These are phyloP conservation scores for Nannospalax galili DNA, from an alignment of 2,113 vertebrate genomes.

Conservation along the genomic window DNA sequence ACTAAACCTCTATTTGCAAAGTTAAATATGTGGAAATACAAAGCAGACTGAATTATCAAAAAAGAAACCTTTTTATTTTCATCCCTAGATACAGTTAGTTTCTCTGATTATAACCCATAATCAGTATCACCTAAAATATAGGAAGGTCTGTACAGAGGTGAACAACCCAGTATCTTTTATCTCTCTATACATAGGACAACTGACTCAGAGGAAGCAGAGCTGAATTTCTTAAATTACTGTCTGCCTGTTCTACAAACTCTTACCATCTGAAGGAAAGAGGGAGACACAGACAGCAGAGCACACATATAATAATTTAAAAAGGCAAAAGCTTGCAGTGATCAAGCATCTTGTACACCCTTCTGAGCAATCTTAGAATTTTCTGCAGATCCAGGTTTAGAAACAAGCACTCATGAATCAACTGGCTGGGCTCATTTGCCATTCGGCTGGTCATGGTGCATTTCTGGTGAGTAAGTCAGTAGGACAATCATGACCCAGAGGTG, in stretches of 20 bases:
- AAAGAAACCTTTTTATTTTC: slow-evolving; percentile 83
- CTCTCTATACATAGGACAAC: neutral
- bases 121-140: slow-evolving; percentile 69
- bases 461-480: slow-evolving; percentile 96
- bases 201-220: slow-evolving; percentile 56
- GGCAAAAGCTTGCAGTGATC: slow-evolving; percentile 73
- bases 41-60: slow-evolving; percentile 81
- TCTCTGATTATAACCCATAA: slow-evolving; percentile 83
- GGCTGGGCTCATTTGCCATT: slow-evolving; percentile 85
- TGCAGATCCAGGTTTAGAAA: neutral
- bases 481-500: slow-evolving; percentile 99
- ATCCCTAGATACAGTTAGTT: slow-evolving; percentile 82
- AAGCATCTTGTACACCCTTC: slow-evolving; percentile 15
- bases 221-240: slow-evolving; percentile 58
- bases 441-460: slow-evolving; percentile 93
- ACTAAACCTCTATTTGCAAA: slow-evolving; percentile 79
- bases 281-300: slow-evolving; percentile 62
- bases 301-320: slow-evolving; percentile 68
- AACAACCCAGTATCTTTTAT: neutral
- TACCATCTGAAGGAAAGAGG: slow-evolving; percentile 59
- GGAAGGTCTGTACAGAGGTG: neutral
- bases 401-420: neutral
- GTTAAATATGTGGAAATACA: slow-evolving; percentile 83
- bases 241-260: slow-evolving; percentile 67
- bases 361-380: slow-evolving; percentile 30